phyloP scores from a whole-genome alignment of 2,888 invertebrate genomes.

The Caenorhabditis japonica region DNA sequence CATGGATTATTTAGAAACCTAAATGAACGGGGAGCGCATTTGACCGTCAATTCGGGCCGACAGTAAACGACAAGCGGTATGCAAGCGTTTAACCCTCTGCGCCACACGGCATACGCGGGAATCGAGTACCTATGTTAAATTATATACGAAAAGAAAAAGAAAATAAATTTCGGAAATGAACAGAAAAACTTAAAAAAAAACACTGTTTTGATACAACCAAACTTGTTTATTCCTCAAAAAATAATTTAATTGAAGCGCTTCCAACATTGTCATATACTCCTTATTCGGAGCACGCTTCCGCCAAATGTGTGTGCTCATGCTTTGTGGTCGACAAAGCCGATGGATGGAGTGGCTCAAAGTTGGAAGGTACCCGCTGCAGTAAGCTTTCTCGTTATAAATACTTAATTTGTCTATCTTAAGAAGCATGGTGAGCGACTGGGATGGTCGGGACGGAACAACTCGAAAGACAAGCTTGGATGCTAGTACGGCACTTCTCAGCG shows the following conservation, averaged over 20 bases:
- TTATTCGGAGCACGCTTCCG: constrained; percentile 74
- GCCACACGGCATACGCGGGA: too few species aligned
- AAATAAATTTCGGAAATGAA: too few species aligned
- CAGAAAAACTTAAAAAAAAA: too few species aligned
- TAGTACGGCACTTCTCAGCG: constrained; percentile 54
- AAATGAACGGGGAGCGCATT: too few species aligned
- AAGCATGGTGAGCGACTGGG: constrained; percentile 60
- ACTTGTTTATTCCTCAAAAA: background rate
- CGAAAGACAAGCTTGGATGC: constrained; percentile 58
- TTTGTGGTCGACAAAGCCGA: constrained; percentile 65
- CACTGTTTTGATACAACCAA: too few species aligned
- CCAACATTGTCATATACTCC: constrained; percentile 76
- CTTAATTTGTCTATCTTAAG: constrained; percentile 20
- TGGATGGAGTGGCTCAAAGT: constrained; percentile 65
- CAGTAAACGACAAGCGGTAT: background rate
- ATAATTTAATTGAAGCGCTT: constrained; percentile 64
- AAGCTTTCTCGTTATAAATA: constrained; percentile 1
- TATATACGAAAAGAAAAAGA: too few species aligned
- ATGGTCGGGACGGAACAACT: constrained; percentile 55
- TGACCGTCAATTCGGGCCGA: too few species aligned
- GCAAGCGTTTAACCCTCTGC: background rate
- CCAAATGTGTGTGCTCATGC: constrained; percentile 68
- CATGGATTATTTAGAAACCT: too few species aligned
- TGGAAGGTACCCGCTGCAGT: constrained; percentile 53
- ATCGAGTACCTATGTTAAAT: too few species aligned